Evolutionary conservation across 2,888 invertebrate genomes (phyloP), one percentile per base, ranked within the genome.

Genomic region (Acleris laterana): DNA sequence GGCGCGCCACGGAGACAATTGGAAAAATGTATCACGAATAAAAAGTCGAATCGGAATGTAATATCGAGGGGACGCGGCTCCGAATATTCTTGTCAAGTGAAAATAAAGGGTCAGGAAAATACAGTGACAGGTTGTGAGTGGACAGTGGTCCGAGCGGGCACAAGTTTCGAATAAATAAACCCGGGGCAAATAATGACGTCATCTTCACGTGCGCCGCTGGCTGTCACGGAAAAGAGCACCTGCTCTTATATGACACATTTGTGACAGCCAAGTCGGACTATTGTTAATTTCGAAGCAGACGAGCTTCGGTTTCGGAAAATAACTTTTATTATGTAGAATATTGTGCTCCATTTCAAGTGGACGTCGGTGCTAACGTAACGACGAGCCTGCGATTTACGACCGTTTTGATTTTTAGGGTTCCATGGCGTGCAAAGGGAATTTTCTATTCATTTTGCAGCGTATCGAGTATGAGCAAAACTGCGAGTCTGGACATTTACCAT

Each of bases 11-110:
- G 84, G 84, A 87, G 88, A 90, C 90, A 90, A 90, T 90, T 89
- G 90, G 89, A 90, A 90, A 90, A 90, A 90, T 91, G 85, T 90
- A 90, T 90, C 89, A 89, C 85, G 87, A 91, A 88, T 89, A 93
- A 92, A 92, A 92, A 92, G 88, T 90, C 89, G 83, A 85, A 90
- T 89, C 83, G 87, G 85, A 90, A 89, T 89, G 89, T 92, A 91
- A 92, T 92, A 92, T 92, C 88, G 88, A 80, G 86, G 81, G 88
- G 85, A 83, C 87, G 80, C 81, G 77, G 83, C 81, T 80, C 82
- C 82, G 81, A 88, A 92, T 90, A 90, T 90, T 90, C 87, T 88
- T 91, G 91, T 90, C 91, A 90, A 89, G 87, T 89, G 88, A 91
- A 91, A 93, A 90, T 90, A 91, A 90, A 90, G 89, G 90, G 87